Evolutionary conservation across 2,113 vertebrate species (phyloP).

Genomic region (Halcyon senegalensis): DNA sequence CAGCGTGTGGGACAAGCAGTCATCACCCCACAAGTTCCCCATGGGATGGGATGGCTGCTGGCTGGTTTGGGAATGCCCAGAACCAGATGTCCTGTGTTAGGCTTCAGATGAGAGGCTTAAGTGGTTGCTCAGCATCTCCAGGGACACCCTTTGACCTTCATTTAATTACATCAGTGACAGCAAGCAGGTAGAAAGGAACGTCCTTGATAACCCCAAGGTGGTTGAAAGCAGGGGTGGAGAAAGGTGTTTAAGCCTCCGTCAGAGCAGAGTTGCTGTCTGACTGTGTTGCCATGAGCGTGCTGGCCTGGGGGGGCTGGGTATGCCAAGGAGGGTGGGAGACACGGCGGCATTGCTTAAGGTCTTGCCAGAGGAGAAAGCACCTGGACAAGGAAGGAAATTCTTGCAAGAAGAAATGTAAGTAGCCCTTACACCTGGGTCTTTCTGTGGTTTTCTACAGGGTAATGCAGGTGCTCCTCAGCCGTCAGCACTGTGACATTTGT

Average conservation of each 20-base stretch:
- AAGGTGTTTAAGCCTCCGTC: background rate
- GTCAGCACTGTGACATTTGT: background rate
- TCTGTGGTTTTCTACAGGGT: background rate
- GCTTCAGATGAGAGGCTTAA: background rate
- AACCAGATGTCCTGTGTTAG: background rate
- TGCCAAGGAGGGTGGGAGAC: background rate
- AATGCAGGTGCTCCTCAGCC: background rate
- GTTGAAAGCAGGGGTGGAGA: background rate
- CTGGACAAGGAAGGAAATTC: background rate
- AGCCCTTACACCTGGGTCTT: background rate
- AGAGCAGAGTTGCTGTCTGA: background rate
- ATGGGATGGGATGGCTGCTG: background rate
- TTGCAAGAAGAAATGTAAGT: background rate
- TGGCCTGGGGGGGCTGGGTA: background rate
- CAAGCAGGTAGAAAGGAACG: background rate
- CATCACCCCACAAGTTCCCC: background rate
- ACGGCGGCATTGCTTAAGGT: background rate
- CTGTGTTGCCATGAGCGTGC: background rate
- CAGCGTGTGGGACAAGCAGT: background rate
- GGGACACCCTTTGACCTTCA: background rate
- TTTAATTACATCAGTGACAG: background rate
- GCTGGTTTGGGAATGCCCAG: background rate
- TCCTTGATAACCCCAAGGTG: background rate
- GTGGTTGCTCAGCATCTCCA: background rate
- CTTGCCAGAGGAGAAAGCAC: background rate